A percentile compares a stretch with the other conserved stretches of the same genome.
Evolutionary conservation across 2,888 invertebrate species (phyloP).

Genomic region (Crocallis elinguaria): DNA sequence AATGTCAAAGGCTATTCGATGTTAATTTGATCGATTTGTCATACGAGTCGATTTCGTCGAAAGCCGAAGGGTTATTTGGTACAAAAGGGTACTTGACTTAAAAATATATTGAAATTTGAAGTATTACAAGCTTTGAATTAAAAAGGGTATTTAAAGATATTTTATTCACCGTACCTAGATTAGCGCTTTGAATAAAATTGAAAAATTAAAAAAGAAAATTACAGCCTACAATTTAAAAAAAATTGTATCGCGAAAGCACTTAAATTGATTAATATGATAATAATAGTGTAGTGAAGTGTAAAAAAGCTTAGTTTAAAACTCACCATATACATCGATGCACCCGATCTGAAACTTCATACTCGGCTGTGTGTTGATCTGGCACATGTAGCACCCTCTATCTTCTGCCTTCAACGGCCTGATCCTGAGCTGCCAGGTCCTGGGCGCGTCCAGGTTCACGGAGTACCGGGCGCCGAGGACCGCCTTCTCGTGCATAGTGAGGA

Average conservation of each 20-base stretch:
- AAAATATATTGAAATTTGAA: too few species aligned
- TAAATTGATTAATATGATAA: too few species aligned
- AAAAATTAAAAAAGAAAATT: too few species aligned
- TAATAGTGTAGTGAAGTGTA: neutral
- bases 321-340: constrained; percentile 95
- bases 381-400: constrained; percentile 96
- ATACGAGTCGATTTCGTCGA: too few species aligned
- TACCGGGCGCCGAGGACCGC: constrained; percentile 94
- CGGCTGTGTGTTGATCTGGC: constrained; percentile 94
- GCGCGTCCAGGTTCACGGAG: constrained; percentile 92
- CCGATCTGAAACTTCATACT: constrained; percentile 95
- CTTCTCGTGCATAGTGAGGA: constrained; percentile 92
- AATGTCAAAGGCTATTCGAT: neutral
- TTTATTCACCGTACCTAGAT: too few species aligned
- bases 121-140: too few species aligned
- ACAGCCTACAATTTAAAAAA: too few species aligned
- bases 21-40: neutral
- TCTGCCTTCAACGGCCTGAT: constrained; percentile 92
- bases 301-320: constrained; percentile 58
- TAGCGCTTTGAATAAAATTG: too few species aligned
- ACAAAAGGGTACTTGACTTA: too few species aligned
- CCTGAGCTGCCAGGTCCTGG: constrained; percentile 93
- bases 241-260: too few species aligned
- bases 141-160: too few species aligned
- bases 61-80: too few species aligned